Percentiles rank a stretch among this genome's conserved stretches.
These are phyloP conservation scores for Lampris incognitus DNA, from an alignment of 2,113 vertebrate genomes.

Conservation along the genomic window DNA sequence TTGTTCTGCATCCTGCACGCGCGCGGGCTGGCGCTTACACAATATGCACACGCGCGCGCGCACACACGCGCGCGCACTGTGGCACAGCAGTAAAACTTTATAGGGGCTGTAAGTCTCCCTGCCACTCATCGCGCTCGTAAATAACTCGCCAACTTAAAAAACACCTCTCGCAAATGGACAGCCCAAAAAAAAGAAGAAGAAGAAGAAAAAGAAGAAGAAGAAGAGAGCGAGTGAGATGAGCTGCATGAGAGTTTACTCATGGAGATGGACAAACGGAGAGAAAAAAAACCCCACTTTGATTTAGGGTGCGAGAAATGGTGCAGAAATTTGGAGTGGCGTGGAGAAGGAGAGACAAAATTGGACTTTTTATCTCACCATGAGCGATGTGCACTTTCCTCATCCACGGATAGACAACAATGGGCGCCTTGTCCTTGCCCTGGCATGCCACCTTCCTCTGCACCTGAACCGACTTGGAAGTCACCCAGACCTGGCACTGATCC, in stretches of 20 bases:
- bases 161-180: conserved; percentile 66
- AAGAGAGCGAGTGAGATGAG: background rate
- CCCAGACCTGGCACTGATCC: conserved; percentile 74
- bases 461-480: conserved; percentile 74
- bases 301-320: background rate
- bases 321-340: background rate
- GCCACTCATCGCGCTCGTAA: conserved; percentile 72
- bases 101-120: conserved; percentile 76
- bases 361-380: conserved; percentile 57
- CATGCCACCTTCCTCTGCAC: conserved; percentile 72
- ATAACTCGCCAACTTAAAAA: conserved; percentile 71
- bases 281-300: conserved; percentile 4
- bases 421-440: conserved; percentile 72
- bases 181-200: conserved; percentile 16
- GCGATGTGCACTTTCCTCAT: conserved; percentile 81
- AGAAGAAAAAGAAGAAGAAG: background rate
- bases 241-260: too few species aligned
- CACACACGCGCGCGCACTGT: conserved; percentile 17
- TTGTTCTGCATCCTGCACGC: conserved; percentile 12
- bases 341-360: background rate
- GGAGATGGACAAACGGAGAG: background rate
- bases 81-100: conserved; percentile 77
- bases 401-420: conserved; percentile 78
- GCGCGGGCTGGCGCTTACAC: background rate
- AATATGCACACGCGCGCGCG: conserved; percentile 9